Percentiles rank a stretch among this genome's conserved stretches.
Evolutionary conservation across 2,113 vertebrate genomes (phyloP).

Genomic region (Synchiropus splendidus): DNA sequence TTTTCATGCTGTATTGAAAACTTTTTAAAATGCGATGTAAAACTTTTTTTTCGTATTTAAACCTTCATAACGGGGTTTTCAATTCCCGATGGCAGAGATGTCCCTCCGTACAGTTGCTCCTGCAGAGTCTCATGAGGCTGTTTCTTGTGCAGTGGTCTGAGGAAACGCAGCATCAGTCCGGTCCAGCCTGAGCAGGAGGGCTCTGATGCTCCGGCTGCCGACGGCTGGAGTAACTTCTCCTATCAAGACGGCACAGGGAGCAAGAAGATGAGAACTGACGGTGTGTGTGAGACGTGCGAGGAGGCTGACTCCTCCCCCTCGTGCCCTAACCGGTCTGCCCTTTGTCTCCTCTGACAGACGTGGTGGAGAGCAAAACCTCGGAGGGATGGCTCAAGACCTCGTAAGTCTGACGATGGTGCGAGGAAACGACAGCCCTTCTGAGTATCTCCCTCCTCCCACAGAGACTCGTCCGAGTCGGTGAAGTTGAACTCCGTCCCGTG

Average conservation of each 20-base stretch:
- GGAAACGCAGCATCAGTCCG: conserved; percentile 83
- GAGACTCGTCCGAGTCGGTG: conserved; percentile 29
- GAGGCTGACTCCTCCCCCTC: too few relatives aligned
- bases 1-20: too few relatives aligned
- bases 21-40: too few relatives aligned
- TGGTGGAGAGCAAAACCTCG: conserved; percentile 51
- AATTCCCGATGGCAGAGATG: too few relatives aligned
- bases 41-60: too few relatives aligned
- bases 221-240: conserved; percentile 56
- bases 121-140: too few relatives aligned
- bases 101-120: too few relatives aligned
- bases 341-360: conserved; percentile 28
- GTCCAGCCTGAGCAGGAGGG: conserved; percentile 57
- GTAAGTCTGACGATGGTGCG: conserved; percentile 32
- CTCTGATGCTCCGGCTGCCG: conserved; percentile 44
- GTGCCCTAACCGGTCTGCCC: not conserved
- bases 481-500: conserved; percentile 69
- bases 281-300: conserved; percentile 45
- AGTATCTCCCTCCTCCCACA: conserved; percentile 11
- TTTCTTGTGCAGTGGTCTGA: conserved; percentile 37
- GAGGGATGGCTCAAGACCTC: conserved; percentile 58
- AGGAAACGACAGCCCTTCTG: not conserved
- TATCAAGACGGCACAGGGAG: conserved; percentile 63
- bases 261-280: conserved; percentile 81
- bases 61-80: too few relatives aligned